Percentiles rank a stretch among this genome's conserved stretches.
Conservation (phyloP, 2,113 vertebrate genomes). For the Zosterops pallidus region DNA sequence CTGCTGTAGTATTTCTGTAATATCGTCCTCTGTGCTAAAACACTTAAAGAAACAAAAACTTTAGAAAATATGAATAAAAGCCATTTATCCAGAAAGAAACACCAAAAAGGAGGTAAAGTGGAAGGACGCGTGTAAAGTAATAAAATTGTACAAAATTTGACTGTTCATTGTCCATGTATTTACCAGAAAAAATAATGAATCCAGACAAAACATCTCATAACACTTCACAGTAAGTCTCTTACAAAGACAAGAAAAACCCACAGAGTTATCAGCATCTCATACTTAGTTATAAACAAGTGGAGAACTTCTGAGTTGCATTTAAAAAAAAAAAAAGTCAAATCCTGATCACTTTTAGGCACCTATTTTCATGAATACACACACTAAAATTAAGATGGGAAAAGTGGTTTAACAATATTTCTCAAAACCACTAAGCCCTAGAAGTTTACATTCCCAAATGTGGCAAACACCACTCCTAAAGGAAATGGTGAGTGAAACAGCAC, state of each 20-base stretch:
- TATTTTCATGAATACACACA: background rate
- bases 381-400: background rate
- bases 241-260: background rate
- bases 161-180: background rate
- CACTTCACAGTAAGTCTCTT: background rate
- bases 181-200: background rate
- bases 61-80: background rate
- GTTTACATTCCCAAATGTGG: background rate
- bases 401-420: background rate
- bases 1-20: background rate
- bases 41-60: background rate
- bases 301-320: background rate
- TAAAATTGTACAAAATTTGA: background rate
- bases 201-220: background rate
- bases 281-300: background rate
- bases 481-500: background rate
- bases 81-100: background rate
- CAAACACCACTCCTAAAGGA: background rate
- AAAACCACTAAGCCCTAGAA: background rate
- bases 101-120: background rate
- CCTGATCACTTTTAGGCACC: background rate
- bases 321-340: background rate
- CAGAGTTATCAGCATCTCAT: fast-evolving
- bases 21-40: background rate
- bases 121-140: background rate